Conservation (phyloP, 2,888 invertebrate genomes). For the Ecdyonurus torrentis region DNA sequence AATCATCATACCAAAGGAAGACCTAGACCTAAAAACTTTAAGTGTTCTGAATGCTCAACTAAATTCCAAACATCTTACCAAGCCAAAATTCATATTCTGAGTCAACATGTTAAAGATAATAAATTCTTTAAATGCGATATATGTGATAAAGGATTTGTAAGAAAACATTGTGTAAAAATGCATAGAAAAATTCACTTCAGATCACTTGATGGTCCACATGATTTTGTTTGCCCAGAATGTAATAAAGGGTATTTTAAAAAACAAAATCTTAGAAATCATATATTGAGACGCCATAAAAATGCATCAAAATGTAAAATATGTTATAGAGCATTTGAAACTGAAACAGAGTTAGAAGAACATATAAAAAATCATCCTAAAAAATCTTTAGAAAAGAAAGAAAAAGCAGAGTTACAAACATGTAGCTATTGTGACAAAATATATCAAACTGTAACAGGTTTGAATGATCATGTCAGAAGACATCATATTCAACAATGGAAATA, state of each 20-base stretch:
- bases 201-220: too few relatives aligned
- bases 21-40: not conserved
- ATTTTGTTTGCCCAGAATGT: too few relatives aligned
- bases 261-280: not conserved
- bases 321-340: not conserved
- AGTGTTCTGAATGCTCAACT: not conserved
- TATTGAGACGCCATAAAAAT: not conserved
- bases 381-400: too few relatives aligned
- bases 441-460: too few relatives aligned
- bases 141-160: not conserved
- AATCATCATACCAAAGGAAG: not conserved
- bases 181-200: slow-evolving; percentile 32
- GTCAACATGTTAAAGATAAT: not conserved
- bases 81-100: not conserved
- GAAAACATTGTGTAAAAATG: not conserved
- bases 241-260: not conserved
- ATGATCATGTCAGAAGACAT: too few relatives aligned
- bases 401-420: too few relatives aligned
- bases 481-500: too few relatives aligned
- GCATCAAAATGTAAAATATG: not conserved
- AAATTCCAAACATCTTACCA: not conserved
- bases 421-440: not conserved
- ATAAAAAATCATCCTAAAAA: not conserved
- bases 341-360: not conserved
- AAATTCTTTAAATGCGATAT: not conserved